Evolutionary conservation across 2,888 invertebrate species (phyloP), one percentile per base, ranked within the genome.

Genomic region (Microctonus hyperodae): DNA sequence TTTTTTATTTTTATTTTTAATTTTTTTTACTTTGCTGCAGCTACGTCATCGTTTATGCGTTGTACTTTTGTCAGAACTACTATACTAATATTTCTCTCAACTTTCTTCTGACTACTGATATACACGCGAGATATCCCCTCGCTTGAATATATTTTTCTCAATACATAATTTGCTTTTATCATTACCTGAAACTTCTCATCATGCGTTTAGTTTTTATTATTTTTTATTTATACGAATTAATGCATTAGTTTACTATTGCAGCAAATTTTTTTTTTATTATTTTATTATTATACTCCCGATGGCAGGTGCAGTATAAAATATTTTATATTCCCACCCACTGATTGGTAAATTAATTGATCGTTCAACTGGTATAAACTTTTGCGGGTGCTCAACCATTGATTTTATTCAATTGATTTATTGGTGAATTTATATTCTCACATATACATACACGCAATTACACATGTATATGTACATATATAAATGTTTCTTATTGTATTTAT

Each of bases 21-120:
- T 35, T 62, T 63, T 44, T 65, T 20, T 56, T 65, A 23, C 23
- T 59, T 20, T 25, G 57, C 63, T 64, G 64, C 61, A 68, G 57
- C 63, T 64, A 64, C 61, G 68, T 70, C 71, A 67, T 71, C 69
- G 64, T 69, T 69, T 67, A 62, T 66, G 60, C 61, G 57, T 44
- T 55, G 28, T 40, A 56, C 16, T 44, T 44, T 16, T 16, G 37
- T 16, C 44, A 44, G 16, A 44, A 44, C 16, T n/a, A n/a, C 37
- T 37, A 37, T 37, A n/a, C 4, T n/a, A 9, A n/a, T 61, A 28
- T 33, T 13, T 50, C 56, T 35, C 62, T 66, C 65, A 67, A 55
- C 62, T 64, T 67, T 72, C 35, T 59, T 65, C 65, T 63, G 51
- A 51, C 51, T 64, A 37, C 40, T 50, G 58, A 64, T 57, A 50